Conservation (phyloP, 2,888 invertebrate genomes). For the Xestia xanthographa region DNA sequence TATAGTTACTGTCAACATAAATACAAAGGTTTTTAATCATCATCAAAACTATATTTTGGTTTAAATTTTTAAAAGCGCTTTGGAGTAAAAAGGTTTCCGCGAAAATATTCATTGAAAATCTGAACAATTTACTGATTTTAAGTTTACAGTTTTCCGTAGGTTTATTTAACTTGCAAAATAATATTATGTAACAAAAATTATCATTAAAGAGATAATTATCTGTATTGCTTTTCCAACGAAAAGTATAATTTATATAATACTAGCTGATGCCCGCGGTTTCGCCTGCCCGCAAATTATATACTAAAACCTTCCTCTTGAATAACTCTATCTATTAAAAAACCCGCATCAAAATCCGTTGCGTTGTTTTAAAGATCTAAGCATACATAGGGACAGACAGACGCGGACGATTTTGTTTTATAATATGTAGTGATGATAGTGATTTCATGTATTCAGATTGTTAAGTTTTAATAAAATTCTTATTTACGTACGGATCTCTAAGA, state of each 20-base stretch:
- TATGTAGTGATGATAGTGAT: too few relatives aligned
- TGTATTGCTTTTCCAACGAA: neutral
- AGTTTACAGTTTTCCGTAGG: neutral
- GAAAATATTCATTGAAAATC: neutral
- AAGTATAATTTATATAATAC: neutral
- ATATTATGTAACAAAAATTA: neutral
- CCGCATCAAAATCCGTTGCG: too few relatives aligned
- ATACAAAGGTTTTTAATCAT: neutral
- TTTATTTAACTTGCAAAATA: neutral
- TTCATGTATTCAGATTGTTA: neutral
- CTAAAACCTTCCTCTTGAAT: too few relatives aligned
- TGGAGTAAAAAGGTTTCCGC: neutral
- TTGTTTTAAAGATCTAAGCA: too few relatives aligned
- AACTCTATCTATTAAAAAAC: too few relatives aligned
- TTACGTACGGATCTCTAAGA: constrained; percentile 27
- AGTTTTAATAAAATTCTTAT: neutral
- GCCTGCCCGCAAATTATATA: too few relatives aligned
- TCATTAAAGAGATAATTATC: neutral
- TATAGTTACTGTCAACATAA: neutral
- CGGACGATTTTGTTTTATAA: too few relatives aligned
- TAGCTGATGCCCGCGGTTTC: too few relatives aligned
- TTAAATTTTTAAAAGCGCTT: neutral
- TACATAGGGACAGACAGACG: too few relatives aligned
- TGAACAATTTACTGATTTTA: neutral
- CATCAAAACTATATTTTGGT: neutral